These are phyloP conservation scores for Netelia virgata DNA, from an alignment of 2,888 invertebrate species.

Conservation along the genomic window DNA sequence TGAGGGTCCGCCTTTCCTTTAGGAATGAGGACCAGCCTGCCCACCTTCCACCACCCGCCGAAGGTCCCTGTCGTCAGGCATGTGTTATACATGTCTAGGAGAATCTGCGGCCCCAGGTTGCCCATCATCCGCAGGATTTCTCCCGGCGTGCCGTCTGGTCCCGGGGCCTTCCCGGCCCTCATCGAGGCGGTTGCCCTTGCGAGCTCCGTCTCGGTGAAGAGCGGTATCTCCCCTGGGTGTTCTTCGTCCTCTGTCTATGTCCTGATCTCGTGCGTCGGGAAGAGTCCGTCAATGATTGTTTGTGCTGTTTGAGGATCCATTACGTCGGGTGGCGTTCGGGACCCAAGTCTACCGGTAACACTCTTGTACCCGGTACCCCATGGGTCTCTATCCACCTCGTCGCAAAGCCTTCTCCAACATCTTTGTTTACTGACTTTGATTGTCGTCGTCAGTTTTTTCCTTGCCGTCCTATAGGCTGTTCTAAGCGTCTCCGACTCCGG, in stretches of 20 bases:
- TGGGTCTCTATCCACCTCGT: conserved; percentile 22
- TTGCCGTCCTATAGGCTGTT: not conserved
- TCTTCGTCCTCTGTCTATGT: conserved; percentile 2
- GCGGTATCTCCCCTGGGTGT: not conserved
- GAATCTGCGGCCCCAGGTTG: conserved; percentile 34
- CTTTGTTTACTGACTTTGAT: not conserved
- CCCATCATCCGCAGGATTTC: conserved; percentile 53
- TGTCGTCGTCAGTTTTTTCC: conserved; percentile 7
- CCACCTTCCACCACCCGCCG: conserved; percentile 27
- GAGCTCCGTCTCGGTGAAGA: conserved; percentile 44
- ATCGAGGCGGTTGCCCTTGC: conserved; percentile 1
- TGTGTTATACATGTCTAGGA: conserved; percentile 54
- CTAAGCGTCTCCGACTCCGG: not conserved
- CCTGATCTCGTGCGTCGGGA: conserved; percentile 42
- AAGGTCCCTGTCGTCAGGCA: conserved; percentile 45
- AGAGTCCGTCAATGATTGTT: conserved; percentile 50
- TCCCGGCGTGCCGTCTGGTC: conserved; percentile 44
- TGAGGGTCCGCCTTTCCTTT: not conserved
- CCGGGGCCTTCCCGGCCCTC: conserved; percentile 11
- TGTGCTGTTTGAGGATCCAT: conserved; percentile 36
- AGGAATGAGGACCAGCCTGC: not conserved
- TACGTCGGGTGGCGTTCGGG: not conserved
- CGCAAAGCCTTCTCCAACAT: conserved; percentile 32
- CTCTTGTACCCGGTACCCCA: conserved; percentile 53
- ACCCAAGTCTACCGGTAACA: conserved; percentile 55